Conservation (phyloP, 2,113 vertebrate species). For the Coreoperca whiteheadi region DNA sequence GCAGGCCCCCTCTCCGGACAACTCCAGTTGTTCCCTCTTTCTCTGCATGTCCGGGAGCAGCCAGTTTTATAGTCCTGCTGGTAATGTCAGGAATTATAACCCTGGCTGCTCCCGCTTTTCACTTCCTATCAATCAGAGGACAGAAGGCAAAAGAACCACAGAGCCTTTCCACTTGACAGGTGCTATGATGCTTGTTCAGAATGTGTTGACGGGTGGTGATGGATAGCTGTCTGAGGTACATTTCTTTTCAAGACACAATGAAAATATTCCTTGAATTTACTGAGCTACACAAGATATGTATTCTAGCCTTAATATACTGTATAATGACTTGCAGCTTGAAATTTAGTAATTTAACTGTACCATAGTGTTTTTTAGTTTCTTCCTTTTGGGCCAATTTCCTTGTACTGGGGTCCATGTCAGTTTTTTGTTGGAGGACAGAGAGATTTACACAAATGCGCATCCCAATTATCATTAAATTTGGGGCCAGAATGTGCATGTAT, state of each 20-base stretch:
- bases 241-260: conserved; percentile 33
- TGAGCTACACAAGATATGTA: background rate
- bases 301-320: background rate
- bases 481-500: background rate
- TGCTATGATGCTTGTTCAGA: conserved; percentile 42
- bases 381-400: background rate
- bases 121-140: conserved; percentile 72
- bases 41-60: conserved; percentile 60
- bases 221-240: conserved; percentile 50
- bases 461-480: background rate
- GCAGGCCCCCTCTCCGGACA: conserved; percentile 37
- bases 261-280: conserved; percentile 18
- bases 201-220: conserved; percentile 51
- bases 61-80: conserved; percentile 68
- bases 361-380: background rate
- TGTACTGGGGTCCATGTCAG: background rate
- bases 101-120: conserved; percentile 57
- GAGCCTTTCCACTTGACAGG: conserved; percentile 58
- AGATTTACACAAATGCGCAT: background rate
- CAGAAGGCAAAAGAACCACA: conserved; percentile 42
- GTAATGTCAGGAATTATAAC: conserved; percentile 77
- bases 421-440: background rate
- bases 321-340: background rate
- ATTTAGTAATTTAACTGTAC: background rate
- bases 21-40: conserved; percentile 51